These are phyloP conservation scores for Scolanthus callimorphus DNA, from an alignment of 92 coral and sea anemone genomes.

Conservation along the genomic window DNA sequence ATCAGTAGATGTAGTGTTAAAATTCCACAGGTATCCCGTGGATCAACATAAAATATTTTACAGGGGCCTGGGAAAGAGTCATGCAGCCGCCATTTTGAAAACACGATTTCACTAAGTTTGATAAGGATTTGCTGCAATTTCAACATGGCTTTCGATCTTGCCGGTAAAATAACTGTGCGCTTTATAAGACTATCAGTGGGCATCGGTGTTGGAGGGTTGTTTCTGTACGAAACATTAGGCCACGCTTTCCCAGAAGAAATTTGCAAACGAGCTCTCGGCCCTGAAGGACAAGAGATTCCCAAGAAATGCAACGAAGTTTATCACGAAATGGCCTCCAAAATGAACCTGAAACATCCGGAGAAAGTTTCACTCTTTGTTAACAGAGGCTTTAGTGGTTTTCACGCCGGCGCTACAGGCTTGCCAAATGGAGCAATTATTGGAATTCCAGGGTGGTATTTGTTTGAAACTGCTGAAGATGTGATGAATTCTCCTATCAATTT, in stretches of 20 bases:
- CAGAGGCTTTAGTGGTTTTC: conserved; percentile 69
- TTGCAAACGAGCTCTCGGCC: conserved; percentile 44
- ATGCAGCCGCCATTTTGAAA: neutral
- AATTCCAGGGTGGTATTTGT: conserved; percentile 72
- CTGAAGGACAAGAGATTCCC: conserved; percentile 52
- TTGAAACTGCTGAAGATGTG: conserved; percentile 53
- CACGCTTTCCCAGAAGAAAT: conserved; percentile 57
- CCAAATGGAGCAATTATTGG: conserved; percentile 77
- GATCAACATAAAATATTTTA: too few relatives aligned
- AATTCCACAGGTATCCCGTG: too few relatives aligned
- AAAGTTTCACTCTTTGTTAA: conserved; percentile 59
- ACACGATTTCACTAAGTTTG: neutral
- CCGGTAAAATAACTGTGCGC: conserved; percentile 57
- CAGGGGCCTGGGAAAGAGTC: neutral
- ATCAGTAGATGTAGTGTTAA: too few relatives aligned
- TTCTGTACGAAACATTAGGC: conserved; percentile 56
- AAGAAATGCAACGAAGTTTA: conserved; percentile 44
- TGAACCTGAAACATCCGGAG: conserved; percentile 45
- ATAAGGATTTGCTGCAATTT: neutral
- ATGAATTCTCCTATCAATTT: conserved; percentile 68
- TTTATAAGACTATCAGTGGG: conserved; percentile 77
- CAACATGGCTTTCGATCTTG: conserved; percentile 56
- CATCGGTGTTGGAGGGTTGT: conserved; percentile 72
- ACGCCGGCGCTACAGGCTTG: conserved; percentile 59
- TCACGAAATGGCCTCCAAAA: conserved; percentile 56